phyloP scores from a whole-genome alignment of 2,888 invertebrate genomes.

The Ferdinandea cuprea region DNA sequence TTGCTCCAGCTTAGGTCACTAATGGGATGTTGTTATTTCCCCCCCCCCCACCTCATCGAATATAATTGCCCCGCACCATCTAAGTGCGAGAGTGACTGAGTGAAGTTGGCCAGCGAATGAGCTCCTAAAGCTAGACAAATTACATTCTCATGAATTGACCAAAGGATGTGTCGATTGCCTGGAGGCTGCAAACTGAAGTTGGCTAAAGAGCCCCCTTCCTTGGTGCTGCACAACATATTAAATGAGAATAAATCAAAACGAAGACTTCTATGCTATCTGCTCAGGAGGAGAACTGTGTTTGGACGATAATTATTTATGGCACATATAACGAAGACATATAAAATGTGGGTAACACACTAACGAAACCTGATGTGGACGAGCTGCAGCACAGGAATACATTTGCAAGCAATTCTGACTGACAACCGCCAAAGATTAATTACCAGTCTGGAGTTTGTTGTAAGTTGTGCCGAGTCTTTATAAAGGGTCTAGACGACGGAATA shows the following conservation, averaged over 20 bases:
- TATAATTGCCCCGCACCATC: conserved; percentile 30
- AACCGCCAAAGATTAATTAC: conserved; percentile 64
- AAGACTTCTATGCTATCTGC: conserved; percentile 7
- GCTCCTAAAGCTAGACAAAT: conserved; percentile 45
- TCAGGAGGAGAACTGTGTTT: background rate
- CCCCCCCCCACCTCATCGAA: too few relatives aligned
- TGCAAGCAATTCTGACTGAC: conserved; percentile 45
- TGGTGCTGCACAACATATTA: conserved; percentile 31
- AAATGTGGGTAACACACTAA: conserved; percentile 70
- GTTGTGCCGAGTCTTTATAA: conserved; percentile 5
- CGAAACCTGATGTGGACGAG: conserved; percentile 50
- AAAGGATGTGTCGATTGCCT: conserved; percentile 27
- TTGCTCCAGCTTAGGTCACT: background rate
- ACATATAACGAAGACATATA: conserved; percentile 62
- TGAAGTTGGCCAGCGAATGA: conserved; percentile 12
- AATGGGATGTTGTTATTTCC: conserved; percentile 41
- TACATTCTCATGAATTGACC: conserved; percentile 24
- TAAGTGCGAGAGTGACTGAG: conserved; percentile 14
- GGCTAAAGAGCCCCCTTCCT: background rate
- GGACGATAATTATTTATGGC: conserved; percentile 70
- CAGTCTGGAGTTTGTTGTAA: conserved; percentile 30
- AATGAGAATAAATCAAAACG: conserved; percentile 55
- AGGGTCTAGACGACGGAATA: conserved; percentile 39
- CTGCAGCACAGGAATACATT: background rate
- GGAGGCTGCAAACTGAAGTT: too few relatives aligned